These are phyloP conservation scores for Steinernema feltiae DNA, from an alignment of 1,140 invertebrate species.

Conservation along the genomic window DNA sequence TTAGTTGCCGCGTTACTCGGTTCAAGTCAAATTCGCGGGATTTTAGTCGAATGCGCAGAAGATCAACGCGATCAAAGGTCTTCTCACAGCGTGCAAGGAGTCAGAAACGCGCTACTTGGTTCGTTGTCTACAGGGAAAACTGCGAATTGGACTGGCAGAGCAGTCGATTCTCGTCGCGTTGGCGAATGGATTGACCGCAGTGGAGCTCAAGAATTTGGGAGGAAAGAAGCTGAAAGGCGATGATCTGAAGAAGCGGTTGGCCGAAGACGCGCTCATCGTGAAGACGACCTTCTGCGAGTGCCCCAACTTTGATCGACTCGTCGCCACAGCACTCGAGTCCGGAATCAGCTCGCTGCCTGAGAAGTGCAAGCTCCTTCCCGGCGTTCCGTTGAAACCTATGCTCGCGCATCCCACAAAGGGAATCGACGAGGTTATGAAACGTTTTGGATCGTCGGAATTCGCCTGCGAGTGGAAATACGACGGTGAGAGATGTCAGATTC, in stretches of 20 bases:
- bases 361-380: conserved; percentile 68
- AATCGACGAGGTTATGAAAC: conserved; percentile 73
- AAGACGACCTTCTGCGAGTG: conserved; percentile 88
- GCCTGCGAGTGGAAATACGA: conserved; percentile 99
- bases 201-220: conserved; percentile 40
- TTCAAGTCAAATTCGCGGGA: conserved; percentile 14
- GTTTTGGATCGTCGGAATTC: conserved; percentile 85
- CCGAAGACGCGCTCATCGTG: conserved; percentile 71
- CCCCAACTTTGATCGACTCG: conserved; percentile 83
- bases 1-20: conserved; percentile 59
- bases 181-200: conserved; percentile 70
- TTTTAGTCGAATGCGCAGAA: conserved; percentile 75
- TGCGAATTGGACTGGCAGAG: conserved; percentile 91
- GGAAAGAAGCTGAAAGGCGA: conserved; percentile 63
- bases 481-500: conserved; percentile 91
- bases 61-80: conserved; percentile 78
- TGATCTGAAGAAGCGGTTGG: conserved; percentile 72
- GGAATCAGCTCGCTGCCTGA: conserved; percentile 73
- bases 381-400: conserved; percentile 93
- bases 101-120: conserved; percentile 87
- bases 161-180: conserved; percentile 83
- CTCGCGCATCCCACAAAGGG: conserved; percentile 94
- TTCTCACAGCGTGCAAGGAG: conserved; percentile 84
- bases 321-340: conserved; percentile 73
- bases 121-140: conserved; percentile 82